Evolutionary conservation across 2,888 invertebrate species (phyloP), one percentile per base, ranked within the genome.

Genomic region (Colletes collaris): DNA sequence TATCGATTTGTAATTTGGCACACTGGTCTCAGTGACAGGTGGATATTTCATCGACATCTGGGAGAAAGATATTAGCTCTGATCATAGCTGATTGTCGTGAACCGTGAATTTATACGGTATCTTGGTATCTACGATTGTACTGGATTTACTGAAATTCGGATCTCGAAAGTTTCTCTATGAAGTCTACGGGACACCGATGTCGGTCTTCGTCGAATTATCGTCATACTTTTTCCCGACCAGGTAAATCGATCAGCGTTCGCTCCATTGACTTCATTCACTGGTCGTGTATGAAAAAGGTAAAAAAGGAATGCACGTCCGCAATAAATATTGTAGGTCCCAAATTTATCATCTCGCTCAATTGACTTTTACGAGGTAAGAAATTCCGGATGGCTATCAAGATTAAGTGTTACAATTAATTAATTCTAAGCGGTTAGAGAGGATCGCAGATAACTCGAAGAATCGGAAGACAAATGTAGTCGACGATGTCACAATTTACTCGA

Each of bases 1-100:
- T 80, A 81, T 81, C 80, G 81, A 81, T 81, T 81, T 81, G 80
- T 69, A 81, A 80, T 81, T 81, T 81, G 81, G 71, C 76, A 40
- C 70, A 46, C 50, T 67, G 70, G 62, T 13, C 69, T 59, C 68
- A 58, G 73, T 81, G 81, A 73, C 81, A 76, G 76, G 62, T 81
- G 74, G 73, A 71, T 81, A 82, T 81, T 81, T 76, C 76, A 69
- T 67, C 71, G 80, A 62, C 75, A 79, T 55, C 67, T 68, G 59
- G 52, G 46, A 63, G 65, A 46, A 74, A 72, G 76, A 69, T 76
- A 76, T 81, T 67, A 80, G 62, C 79, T 19, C n/a, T 53, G 65
- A 73, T 80, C 70, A 58, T 40, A 46, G 64, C 56, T 65, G 69
- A 73, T 73, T 56, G 65, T 66, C 53, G 46, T 11, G 58, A 16